Evolutionary conservation across 1,140 invertebrate species (phyloP).

Genomic region (Pseudomyrmex concolor): DNA sequence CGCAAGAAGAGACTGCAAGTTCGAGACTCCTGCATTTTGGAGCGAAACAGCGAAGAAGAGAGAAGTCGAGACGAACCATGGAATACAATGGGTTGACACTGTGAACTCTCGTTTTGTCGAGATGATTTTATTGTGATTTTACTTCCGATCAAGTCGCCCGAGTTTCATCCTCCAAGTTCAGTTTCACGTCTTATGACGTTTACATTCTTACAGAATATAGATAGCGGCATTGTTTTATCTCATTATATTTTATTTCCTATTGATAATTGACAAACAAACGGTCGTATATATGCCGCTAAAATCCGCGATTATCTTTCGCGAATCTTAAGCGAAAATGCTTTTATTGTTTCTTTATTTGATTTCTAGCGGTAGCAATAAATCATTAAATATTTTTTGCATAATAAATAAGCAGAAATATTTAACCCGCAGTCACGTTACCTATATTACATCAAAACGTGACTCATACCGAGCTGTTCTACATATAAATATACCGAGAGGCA

Average conservation of each 20-base stretch:
- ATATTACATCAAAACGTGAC: neutral
- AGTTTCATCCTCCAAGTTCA: conserved; percentile 45
- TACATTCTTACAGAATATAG: neutral
- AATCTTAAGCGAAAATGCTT: neutral
- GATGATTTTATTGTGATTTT: conserved; percentile 69
- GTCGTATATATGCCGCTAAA: conserved; percentile 21
- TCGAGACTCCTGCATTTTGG: neutral
- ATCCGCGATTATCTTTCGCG: neutral
- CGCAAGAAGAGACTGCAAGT: conserved; percentile 18
- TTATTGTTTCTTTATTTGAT: conserved; percentile 10
- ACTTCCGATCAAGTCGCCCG: conserved; percentile 52
- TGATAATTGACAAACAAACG: neutral
- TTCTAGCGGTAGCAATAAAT: neutral
- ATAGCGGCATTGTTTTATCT: conserved; percentile 18
- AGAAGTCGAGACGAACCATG: conserved; percentile 17
- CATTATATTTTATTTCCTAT: conserved; percentile 32
- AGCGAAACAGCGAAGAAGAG: neutral
- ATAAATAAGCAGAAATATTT: neutral
- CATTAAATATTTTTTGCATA: neutral
- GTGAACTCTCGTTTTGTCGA: conserved; percentile 59
- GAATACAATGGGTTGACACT: conserved; percentile 72
- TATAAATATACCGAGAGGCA: conserved; percentile 8
- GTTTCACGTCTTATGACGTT: neutral
- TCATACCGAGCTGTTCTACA: conserved; percentile 12
- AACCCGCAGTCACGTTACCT: conserved; percentile 7